phyloP scores from a whole-genome alignment of 2,113 vertebrate genomes.

The Xyrauchen texanus region DNA sequence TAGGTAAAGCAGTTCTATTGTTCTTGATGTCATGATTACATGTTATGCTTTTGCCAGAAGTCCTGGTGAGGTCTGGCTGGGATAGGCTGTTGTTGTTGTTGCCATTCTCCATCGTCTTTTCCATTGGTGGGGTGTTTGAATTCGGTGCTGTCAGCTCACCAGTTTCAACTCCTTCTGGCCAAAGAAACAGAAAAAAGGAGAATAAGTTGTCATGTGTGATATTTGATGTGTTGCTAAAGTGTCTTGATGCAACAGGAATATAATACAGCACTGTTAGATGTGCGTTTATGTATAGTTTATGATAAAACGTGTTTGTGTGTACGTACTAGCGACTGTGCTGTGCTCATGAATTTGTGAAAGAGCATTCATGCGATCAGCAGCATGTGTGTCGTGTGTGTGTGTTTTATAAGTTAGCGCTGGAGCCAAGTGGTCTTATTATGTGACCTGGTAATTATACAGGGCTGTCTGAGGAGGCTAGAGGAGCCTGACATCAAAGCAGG shows the following conservation, averaged over 20 bases:
- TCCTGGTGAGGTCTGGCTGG: conserved; percentile 54
- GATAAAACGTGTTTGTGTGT: not conserved
- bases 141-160: conserved; percentile 66
- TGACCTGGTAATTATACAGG: conserved; percentile 64
- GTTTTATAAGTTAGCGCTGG: conserved; percentile 67
- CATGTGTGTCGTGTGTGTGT: conserved; percentile 48
- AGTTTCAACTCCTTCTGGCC: conserved; percentile 62
- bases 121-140: conserved; percentile 53
- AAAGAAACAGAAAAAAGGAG: conserved; percentile 31
- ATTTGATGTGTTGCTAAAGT: not conserved
- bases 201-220: not conserved
- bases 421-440: conserved; percentile 67
- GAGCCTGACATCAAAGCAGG: conserved; percentile 68
- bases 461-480: conserved; percentile 54
- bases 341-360: conserved; percentile 43
- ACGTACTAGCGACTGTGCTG: conserved; percentile 21
- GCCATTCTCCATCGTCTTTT: conserved; percentile 57
- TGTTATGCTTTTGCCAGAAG: conserved; percentile 69
- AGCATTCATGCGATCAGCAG: conserved; percentile 46
- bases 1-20: not conserved
- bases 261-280: not conserved
- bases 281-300: conserved; percentile 16
- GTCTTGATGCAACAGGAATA: not conserved
- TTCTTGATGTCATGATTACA: conserved; percentile 65
- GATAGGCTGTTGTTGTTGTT: conserved; percentile 61